Percentiles rank a stretch among this genome's conserved stretches.
Conservation (phyloP, 2,888 invertebrate genomes). For the Synergus laeviventris region DNA sequence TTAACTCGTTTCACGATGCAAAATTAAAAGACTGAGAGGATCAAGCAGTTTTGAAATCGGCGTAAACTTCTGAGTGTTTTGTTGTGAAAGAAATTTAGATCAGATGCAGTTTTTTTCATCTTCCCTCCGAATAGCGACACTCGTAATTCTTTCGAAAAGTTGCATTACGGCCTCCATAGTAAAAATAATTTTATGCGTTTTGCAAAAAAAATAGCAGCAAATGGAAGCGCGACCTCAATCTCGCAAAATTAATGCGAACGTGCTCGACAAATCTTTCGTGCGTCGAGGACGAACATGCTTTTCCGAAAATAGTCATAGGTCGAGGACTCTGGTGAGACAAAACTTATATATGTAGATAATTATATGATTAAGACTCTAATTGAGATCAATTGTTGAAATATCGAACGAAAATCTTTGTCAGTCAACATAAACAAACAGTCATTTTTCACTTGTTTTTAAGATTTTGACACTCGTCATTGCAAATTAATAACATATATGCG, state of each 20-base stretch:
- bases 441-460: no score
- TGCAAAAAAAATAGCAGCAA: constrained; percentile 43
- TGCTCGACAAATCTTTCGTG: constrained; percentile 48
- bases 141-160: constrained; percentile 38
- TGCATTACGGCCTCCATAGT: constrained; percentile 52
- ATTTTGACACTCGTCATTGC: no score
- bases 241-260: constrained; percentile 43
- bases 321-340: constrained; percentile 28
- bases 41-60: background rate
- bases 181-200: constrained; percentile 53
- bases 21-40: background rate
- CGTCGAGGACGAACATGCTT: constrained; percentile 41
- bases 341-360: constrained; percentile 6
- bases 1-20: background rate
- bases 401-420: no score
- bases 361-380: background rate
- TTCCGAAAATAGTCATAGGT: constrained; percentile 49
- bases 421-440: no score
- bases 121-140: background rate
- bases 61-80: background rate
- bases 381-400: background rate
- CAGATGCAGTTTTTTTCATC: constrained; percentile 1
- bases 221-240: constrained; percentile 47
- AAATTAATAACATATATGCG: no score
- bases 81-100: background rate